phyloP scores from a whole-genome alignment of 1,140 invertebrate species.

The Bactericera cockerelli region DNA sequence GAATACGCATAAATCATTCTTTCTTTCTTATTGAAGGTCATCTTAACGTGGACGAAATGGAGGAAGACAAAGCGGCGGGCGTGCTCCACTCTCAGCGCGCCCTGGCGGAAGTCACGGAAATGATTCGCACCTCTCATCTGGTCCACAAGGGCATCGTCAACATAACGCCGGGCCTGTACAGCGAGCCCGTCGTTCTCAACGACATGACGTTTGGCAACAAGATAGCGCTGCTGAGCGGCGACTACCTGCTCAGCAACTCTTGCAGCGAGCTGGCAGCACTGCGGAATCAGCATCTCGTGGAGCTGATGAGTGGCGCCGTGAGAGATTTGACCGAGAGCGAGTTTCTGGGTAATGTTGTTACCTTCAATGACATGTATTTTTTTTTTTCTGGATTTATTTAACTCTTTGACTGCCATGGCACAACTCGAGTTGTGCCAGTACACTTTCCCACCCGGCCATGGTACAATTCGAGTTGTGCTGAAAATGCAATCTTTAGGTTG shows the following conservation, averaged over 20 bases:
- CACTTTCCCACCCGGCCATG: no score
- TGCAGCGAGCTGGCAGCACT: conserved; percentile 71
- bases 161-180: conserved; percentile 41
- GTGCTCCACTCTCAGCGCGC: conserved; percentile 70
- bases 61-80: conserved; percentile 66
- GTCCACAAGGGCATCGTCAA: conserved; percentile 86
- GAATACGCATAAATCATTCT: no score
- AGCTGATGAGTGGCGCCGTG: conserved; percentile 75
- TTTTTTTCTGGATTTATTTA: no score
- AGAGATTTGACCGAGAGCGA: conserved; percentile 76
- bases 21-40: conserved; percentile 36
- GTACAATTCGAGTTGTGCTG: no score
- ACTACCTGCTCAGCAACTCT: conserved; percentile 81
- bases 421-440: no score
- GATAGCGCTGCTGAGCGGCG: conserved; percentile 81
- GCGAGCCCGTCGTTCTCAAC: conserved; percentile 37
- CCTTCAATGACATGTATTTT: no score
- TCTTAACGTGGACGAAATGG: conserved; percentile 56
- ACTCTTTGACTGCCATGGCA: no score
- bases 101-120: conserved; percentile 89
- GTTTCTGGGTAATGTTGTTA: conserved; percentile 58
- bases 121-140: conserved; percentile 91
- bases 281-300: conserved; percentile 61
- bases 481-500: no score
- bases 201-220: conserved; percentile 92